Percentiles rank a stretch among this genome's conserved stretches.
phyloP scores from a whole-genome alignment of 2,113 vertebrate species.

The Sinocyclocheilus anshuiensis region DNA sequence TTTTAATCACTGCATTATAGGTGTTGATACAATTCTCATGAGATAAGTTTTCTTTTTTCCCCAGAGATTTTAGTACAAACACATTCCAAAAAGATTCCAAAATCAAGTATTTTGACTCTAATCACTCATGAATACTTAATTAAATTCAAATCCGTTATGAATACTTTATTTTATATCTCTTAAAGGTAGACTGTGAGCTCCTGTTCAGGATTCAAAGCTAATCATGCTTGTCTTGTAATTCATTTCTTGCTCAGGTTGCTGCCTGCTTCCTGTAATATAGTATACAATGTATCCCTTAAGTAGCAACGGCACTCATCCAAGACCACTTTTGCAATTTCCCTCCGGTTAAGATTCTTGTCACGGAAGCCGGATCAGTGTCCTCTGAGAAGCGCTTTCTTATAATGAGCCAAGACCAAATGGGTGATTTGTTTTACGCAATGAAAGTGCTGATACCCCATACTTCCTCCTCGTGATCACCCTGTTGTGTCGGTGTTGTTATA shows the following conservation, averaged over 20 bases:
- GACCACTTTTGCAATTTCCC: constrained; percentile 13
- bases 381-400: not conserved
- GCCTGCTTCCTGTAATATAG: constrained; percentile 27
- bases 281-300: constrained; percentile 3
- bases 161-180: not conserved
- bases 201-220: not conserved
- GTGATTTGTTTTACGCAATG: not conserved
- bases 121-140: not conserved
- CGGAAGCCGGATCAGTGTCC: constrained; percentile 6
- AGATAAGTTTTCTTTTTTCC: not conserved
- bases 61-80: not conserved
- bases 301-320: not conserved
- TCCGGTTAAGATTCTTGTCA: constrained; percentile 36
- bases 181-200: not conserved
- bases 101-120: not conserved
- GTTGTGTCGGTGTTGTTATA: constrained; percentile 4
- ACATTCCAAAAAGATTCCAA: not conserved
- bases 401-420: not conserved
- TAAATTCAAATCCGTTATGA: not conserved
- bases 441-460: constrained; percentile 31
- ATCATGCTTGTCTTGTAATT: constrained; percentile 9
- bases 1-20: not conserved
- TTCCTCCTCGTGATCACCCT: not conserved
- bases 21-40: no score
- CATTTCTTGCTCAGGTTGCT: not conserved